phyloP scores from a whole-genome alignment of 2,888 invertebrate species.

The Chrysopilus asiliformis region DNA sequence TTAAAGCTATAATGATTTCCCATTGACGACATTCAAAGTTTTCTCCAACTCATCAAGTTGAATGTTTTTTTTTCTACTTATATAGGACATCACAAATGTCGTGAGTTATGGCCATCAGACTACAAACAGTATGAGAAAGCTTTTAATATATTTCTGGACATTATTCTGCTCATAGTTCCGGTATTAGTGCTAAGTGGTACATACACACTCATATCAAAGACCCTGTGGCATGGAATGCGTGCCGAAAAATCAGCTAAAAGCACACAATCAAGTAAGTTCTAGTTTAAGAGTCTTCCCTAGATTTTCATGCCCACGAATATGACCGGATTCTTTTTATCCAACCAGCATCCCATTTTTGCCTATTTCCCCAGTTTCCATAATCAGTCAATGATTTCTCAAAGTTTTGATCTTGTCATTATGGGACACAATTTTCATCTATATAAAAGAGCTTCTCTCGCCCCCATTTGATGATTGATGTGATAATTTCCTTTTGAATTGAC shows the following conservation, averaged over 20 bases:
- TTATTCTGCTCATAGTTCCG: constrained; percentile 47
- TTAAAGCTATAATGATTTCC: no score
- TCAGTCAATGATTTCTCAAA: no score
- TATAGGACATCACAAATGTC: constrained; percentile 42
- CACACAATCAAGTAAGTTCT: constrained; percentile 31
- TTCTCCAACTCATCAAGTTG: background rate
- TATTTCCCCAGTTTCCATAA: no score
- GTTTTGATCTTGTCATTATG: no score
- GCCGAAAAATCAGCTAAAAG: constrained; percentile 31
- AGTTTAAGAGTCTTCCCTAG: no score
- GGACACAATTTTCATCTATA: no score
- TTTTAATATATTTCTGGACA: constrained; percentile 46
- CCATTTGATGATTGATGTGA: no score
- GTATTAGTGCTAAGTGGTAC: constrained; percentile 45
- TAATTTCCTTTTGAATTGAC: no score
- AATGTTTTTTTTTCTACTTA: background rate
- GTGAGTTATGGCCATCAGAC: constrained; percentile 40
- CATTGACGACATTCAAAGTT: background rate
- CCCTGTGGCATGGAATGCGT: constrained; percentile 22
- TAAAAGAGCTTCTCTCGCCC: no score
- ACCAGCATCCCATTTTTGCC: no score
- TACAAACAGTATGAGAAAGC: constrained; percentile 45
- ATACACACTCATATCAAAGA: constrained; percentile 39
- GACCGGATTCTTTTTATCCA: no score
- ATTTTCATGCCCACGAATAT: no score